phyloP scores from a whole-genome alignment of 2,888 invertebrate genomes.

The Homarus gammarus region DNA sequence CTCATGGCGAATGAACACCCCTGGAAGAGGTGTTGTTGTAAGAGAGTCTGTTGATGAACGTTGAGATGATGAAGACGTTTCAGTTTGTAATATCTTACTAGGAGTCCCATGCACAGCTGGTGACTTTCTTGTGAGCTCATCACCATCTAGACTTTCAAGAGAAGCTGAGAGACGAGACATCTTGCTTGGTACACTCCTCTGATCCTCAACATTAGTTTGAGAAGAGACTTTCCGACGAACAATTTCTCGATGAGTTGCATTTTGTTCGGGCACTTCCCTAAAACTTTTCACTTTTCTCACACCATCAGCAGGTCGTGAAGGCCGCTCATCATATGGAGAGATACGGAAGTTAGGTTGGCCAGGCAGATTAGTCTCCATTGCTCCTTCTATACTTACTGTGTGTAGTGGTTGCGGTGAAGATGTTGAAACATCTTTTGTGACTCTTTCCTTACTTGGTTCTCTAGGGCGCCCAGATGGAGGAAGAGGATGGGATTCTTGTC shows the following conservation, averaged over 20 bases:
- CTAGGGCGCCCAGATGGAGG: slow-evolving; percentile 59
- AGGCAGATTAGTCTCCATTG: slow-evolving; percentile 40
- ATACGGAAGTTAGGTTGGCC: background rate
- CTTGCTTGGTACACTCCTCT: slow-evolving; percentile 4
- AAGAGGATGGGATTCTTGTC: slow-evolving; percentile 57
- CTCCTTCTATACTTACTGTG: slow-evolving; percentile 59
- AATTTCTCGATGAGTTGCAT: slow-evolving; percentile 14
- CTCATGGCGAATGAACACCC: slow-evolving; percentile 70
- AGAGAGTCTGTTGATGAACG: slow-evolving; percentile 71
- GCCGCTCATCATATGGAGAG: slow-evolving; percentile 5
- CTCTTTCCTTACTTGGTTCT: slow-evolving; percentile 54
- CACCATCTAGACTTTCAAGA: slow-evolving; percentile 66
- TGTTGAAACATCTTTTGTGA: slow-evolving; percentile 10
- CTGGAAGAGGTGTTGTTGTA: slow-evolving; percentile 71
- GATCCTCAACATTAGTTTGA: slow-evolving; percentile 37
- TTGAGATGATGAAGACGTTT: slow-evolving; percentile 39
- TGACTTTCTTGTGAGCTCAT: slow-evolving; percentile 11
- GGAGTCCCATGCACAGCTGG: background rate
- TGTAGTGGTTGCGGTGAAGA: slow-evolving; percentile 20
- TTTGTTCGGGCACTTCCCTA: slow-evolving; percentile 36
- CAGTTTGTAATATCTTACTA: background rate
- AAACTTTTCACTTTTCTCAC: slow-evolving; percentile 65
- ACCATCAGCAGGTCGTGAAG: slow-evolving; percentile 14
- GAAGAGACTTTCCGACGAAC: slow-evolving; percentile 23
- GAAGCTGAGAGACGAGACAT: slow-evolving; percentile 64